Conservation (phyloP, 2,797 vertebrate genomes). For the Brachyrhaphis roseni region DNA sequence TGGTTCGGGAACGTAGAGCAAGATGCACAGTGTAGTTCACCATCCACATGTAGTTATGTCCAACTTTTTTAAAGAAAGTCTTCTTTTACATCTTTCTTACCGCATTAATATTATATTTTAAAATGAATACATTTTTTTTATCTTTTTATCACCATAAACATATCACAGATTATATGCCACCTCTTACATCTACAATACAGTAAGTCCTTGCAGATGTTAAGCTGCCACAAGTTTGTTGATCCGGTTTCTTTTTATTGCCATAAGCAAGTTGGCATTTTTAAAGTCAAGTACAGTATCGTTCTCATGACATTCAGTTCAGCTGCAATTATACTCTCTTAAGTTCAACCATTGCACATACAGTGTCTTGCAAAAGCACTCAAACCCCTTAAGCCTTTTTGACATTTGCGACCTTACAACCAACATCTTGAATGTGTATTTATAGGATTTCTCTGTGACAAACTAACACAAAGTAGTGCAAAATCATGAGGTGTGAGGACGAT, state of each 20-base stretch:
- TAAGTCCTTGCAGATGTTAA: background rate
- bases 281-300: background rate
- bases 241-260: background rate
- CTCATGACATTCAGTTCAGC: background rate
- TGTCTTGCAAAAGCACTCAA: background rate
- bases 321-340: background rate
- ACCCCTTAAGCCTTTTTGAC: background rate
- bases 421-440: background rate
- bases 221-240: background rate
- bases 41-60: background rate
- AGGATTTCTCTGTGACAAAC: background rate
- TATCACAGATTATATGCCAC: background rate
- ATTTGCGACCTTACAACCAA: background rate
- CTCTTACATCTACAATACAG: background rate
- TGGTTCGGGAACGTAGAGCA: background rate
- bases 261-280: background rate
- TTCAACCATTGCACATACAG: background rate
- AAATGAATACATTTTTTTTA: background rate
- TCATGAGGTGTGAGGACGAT: background rate
- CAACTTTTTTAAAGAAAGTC: background rate
- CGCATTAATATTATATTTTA: background rate
- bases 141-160: background rate
- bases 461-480: background rate
- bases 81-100: background rate
- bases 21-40: background rate